These are phyloP conservation scores for Chionomys nivalis DNA, from an alignment of 2,113 vertebrate species.

Conservation along the genomic window DNA sequence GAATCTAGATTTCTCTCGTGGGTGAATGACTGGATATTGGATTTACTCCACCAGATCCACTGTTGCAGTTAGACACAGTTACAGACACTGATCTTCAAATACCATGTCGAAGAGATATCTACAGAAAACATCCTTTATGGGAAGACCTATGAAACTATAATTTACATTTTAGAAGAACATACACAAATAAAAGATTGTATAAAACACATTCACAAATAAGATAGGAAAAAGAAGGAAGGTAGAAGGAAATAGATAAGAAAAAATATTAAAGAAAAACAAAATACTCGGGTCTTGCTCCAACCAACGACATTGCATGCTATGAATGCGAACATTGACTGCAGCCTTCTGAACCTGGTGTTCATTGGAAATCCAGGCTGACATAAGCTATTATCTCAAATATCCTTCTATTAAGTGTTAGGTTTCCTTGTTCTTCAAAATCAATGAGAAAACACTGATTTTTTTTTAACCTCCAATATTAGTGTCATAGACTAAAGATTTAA, in stretches of 20 bases:
- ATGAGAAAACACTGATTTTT: conserved; percentile 22
- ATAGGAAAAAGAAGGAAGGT: neutral
- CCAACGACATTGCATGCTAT: no score
- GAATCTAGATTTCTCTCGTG: neutral
- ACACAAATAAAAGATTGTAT: neutral
- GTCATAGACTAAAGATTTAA: conserved; percentile 21
- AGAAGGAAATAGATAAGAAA: conserved; percentile 13
- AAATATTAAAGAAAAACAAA: neutral
- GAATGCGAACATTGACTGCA: neutral
- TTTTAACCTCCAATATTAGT: neutral
- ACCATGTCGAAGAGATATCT: neutral
- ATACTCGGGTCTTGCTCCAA: neutral
- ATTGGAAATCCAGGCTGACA: neutral
- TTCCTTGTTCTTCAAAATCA: conserved; percentile 28
- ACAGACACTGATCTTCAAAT: neutral
- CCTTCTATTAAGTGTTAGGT: neutral
- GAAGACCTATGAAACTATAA: neutral
- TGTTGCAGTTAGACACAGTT: neutral
- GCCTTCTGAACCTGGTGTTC: neutral
- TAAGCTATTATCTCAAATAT: neutral
- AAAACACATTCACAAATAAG: neutral
- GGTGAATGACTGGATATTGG: neutral
- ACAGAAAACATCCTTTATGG: neutral
- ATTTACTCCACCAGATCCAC: neutral
- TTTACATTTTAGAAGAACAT: neutral